Evolutionary conservation across 2,113 vertebrate species (phyloP).

Genomic region (Hemicordylus capensis): DNA sequence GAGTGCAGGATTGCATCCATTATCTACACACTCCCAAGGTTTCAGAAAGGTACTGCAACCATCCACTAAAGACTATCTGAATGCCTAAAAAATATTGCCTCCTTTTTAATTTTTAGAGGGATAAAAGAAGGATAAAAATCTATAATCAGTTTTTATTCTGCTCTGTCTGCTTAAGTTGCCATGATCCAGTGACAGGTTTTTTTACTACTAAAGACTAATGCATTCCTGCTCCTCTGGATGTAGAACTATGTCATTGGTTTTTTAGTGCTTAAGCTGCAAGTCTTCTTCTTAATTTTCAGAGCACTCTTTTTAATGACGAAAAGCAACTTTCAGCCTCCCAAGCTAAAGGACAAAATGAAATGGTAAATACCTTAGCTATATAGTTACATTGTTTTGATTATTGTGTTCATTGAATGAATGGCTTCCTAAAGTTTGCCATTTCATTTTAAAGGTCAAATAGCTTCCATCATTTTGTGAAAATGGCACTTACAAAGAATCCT

Average conservation of each 20-base stretch:
- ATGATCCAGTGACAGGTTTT: not conserved
- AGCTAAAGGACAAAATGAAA: constrained; percentile 97
- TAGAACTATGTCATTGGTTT: not conserved
- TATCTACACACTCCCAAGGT: not conserved
- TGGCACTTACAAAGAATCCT: constrained; percentile 95
- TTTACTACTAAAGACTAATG: not conserved
- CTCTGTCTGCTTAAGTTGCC: not conserved
- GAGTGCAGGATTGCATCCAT: not conserved
- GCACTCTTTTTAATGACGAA: constrained; percentile 99
- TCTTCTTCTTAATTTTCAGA: constrained; percentile 73
- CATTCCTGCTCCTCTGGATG: not conserved
- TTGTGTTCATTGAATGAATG: not conserved
- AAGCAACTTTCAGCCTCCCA: constrained; percentile 98
- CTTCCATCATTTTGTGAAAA: constrained; percentile 98
- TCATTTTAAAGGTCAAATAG: constrained; percentile 89
- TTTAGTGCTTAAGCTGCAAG: not conserved
- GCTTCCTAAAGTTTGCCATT: constrained; percentile 35
- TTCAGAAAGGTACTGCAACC: not conserved
- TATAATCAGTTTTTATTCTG: not conserved
- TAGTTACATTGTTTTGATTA: constrained; percentile 2
- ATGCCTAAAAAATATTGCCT: not conserved
- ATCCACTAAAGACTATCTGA: not conserved
- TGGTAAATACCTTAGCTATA: constrained; percentile 80
- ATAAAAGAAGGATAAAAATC: not conserved
- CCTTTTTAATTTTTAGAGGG: no score